Evolutionary conservation across 2,113 vertebrate genomes (phyloP), one percentile per base, ranked within the genome.

Genomic region (Psophia crepitans): DNA sequence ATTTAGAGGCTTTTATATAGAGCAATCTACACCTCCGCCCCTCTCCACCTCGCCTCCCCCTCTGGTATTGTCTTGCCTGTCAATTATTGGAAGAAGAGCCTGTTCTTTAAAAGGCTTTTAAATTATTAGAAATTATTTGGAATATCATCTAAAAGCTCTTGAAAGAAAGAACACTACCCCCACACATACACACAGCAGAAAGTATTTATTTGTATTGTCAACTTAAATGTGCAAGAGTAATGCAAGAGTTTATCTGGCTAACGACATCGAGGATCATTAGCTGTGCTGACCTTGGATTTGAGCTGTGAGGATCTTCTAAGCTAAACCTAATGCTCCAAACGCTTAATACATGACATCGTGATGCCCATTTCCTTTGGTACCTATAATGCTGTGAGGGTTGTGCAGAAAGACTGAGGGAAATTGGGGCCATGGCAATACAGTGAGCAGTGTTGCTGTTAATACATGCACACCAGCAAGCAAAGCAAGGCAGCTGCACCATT

Each of bases 81-180:
- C 97, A 98, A 96, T 98, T 97, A 98, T 93, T 96, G 84, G 97
- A 87, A 97, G 94, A 97, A 97, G 97, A 98, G 54, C 78, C 81
- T 97, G 89, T 93, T 97, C 97, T 96, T 97, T 97, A 97, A 97
- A 97, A 97, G 93, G 87, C 85, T 97, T 98, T 98, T 97, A 98
- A 97, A 97, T 97, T 73, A 97, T 97, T 97, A 96, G 95, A 98
- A 98, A 98, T 98, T 89, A 98, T 93, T 97, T 97, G 90, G 94
- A 98, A 98, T 97, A 96, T 92, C 92, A 97, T 92, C 93, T 98
- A 97, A 98, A 98, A 97, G 96, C 93, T 97, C 97, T 97, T 93
- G 95, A 63, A 90, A 94, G 75, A 92, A 97, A 91, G 93, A 94
- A 85, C 48, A 64, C 89, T 96, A 89, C 96, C 96, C 94, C 84